These are phyloP conservation scores for Prunella strophiata DNA, from an alignment of 2,797 vertebrate genomes.

Conservation along the genomic window DNA sequence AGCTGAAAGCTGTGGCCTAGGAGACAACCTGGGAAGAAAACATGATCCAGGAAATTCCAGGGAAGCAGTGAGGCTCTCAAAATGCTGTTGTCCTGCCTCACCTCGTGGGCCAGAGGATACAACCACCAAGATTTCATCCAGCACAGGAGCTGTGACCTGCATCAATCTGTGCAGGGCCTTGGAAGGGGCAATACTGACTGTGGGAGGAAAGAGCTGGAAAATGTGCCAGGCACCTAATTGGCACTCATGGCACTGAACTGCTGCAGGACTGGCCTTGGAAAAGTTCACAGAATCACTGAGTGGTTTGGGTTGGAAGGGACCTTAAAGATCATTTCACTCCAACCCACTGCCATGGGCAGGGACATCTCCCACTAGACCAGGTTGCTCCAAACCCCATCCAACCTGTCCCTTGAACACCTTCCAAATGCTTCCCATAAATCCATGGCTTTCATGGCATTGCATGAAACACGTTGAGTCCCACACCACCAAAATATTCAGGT, in stretches of 20 bases:
- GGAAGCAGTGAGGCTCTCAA: neutral
- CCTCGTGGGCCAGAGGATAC: neutral
- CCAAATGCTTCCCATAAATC: neutral
- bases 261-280: neutral
- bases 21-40: neutral
- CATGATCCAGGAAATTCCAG: neutral
- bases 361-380: neutral
- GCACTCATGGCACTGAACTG: neutral
- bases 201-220: neutral
- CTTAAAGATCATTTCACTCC: neutral
- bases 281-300: neutral
- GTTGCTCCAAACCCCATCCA: neutral
- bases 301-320: neutral
- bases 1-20: neutral
- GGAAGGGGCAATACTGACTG: neutral
- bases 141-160: neutral
- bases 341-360: neutral
- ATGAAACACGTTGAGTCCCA: accelerated
- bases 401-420: too few species aligned
- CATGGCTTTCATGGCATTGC: neutral
- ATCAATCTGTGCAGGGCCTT: neutral
- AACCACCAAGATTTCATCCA: neutral
- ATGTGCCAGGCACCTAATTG: neutral
- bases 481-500: neutral
- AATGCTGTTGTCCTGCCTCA: neutral